Base-by-base conservation (phyloP, 2,888 invertebrate genomes). In the Xestia sexstrigata region DNA sequence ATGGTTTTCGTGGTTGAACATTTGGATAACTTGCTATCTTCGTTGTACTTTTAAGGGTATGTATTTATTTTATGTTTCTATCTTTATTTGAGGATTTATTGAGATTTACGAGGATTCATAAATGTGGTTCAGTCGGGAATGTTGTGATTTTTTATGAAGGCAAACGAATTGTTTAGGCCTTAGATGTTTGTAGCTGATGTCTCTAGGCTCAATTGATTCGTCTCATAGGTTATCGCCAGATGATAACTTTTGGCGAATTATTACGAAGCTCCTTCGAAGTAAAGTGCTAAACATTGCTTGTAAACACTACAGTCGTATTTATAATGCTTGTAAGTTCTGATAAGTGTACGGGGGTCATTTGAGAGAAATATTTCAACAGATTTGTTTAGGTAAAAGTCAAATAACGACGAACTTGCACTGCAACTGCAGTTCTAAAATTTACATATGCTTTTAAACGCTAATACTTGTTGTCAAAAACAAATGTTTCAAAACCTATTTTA, bases 41-140 rank as follows among this genome's bases (percentile, higher is more conserved):
- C 93, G 90, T 92, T 94, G 92, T 94, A 95, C 93, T 92, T 95
- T 88, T 96, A 96, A 94, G 93, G 95, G 96, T 96, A 95, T 90
- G 95, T 96, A 95, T 94, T 94, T 95, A 92, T 91, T 94, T 92
- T 93, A 93, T 94, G 94, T 95, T 96, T 95, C 92, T 91, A 85
- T 88, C 87, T 88, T 83, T 90, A 92, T 90, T 93, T 92, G 89
- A 87, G 87, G 89, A 87, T 90, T 91, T 90, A 89, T 83, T 75
- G 78, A 85, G 88, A 85, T 82, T 86, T 86, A 81, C 78, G 82
- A 79, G 82, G 81, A 82, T 83, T 74, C 75, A 47, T 81, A 83
- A 82, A 78, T 78, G 69, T 63, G 69, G 71, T 76, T 82, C 58
- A 67, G 49, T 20, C 73, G 72, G 65, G 67, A 73, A 86, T 84